Conservation (phyloP, 30 jellyfish, hydroid and myxozoan species). For the Rhopilema esculentum region DNA sequence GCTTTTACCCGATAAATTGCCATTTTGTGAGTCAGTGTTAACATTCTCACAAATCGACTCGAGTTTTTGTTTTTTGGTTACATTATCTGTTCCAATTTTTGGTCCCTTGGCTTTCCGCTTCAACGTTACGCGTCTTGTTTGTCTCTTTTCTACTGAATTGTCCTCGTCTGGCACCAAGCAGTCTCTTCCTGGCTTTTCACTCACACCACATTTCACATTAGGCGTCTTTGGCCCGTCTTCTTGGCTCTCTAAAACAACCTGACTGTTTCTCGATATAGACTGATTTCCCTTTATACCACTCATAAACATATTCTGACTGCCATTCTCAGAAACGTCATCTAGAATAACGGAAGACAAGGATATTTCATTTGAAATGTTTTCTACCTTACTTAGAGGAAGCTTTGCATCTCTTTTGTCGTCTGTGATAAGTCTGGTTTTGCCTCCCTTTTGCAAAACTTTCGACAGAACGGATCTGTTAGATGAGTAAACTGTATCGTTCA, state of each 20-base stretch:
- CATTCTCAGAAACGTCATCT: not conserved
- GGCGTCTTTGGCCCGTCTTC: not conserved
- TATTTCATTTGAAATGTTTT: not conserved
- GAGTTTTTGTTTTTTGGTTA: not conserved
- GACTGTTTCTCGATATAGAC: not conserved
- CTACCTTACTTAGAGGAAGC: not conserved
- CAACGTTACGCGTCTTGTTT: not conserved
- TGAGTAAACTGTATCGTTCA: not conserved
- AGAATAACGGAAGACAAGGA: not conserved
- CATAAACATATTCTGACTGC: not conserved
- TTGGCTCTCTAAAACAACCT: not conserved
- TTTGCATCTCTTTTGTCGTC: not conserved
- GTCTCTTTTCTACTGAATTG: not conserved
- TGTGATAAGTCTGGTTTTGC: not conserved
- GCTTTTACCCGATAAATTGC: too few relatives aligned
- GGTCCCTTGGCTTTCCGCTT: not conserved
- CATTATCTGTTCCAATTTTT: not conserved
- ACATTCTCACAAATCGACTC: too few relatives aligned
- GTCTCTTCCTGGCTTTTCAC: not conserved
- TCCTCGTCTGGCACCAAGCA: not conserved
- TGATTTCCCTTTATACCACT: not conserved
- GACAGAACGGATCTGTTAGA: not conserved
- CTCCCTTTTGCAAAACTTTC: not conserved
- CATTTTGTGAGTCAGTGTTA: too few relatives aligned
- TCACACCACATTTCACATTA: not conserved